Base-by-base conservation (phyloP, 2,888 invertebrate genomes). In the Trissolcus brochymenae region DNA sequence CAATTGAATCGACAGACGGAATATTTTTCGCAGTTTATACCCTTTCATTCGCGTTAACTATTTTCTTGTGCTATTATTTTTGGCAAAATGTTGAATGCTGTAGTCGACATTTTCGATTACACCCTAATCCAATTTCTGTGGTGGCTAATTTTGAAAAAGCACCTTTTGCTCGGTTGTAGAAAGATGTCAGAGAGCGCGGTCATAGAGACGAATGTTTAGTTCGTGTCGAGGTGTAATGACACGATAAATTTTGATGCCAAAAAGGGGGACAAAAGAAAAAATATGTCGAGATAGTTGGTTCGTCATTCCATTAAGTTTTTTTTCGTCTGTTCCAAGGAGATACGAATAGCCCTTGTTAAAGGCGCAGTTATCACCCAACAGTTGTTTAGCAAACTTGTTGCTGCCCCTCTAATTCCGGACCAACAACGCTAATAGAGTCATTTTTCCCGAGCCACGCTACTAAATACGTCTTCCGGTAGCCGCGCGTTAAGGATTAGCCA, bases 261-360 rank as follows among this genome's bases (percentile, higher is more conserved):
- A 62, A 51, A 65, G 72, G 67, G 55, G 53, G 50, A 53, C 29
- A 55, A 54, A 65, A 55, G 70, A 56, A 71, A 46, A 61, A 59
- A 70, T 51, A 51, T 51, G 25, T 57, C 7, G 49, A 61, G 29
- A 25, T 41, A 14, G 57, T 25, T 41, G n/a, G 60, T 50, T 11
- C 60, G 64, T 75, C 56, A 54, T 71, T 71, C 62, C 76, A 61
- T 77, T 79, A 76, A 7, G 62, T 59, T 66, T 54, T 66, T 65
- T 66, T 54, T 57, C 49, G 51, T 50, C 59, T 54, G 59, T 40
- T 51, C 49, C 61, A 56, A 60, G 46, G 57, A 76, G 83, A 86
- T 88, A 88, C 85, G 83, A 85, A 88, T 88, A 82, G 86, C 83
- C 84, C 86, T 86, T 85, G 84, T 87, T 89, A 88, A 81, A 76